phyloP scores from a whole-genome alignment of 2,797 vertebrate species.

The Hemitrygon akajei region DNA sequence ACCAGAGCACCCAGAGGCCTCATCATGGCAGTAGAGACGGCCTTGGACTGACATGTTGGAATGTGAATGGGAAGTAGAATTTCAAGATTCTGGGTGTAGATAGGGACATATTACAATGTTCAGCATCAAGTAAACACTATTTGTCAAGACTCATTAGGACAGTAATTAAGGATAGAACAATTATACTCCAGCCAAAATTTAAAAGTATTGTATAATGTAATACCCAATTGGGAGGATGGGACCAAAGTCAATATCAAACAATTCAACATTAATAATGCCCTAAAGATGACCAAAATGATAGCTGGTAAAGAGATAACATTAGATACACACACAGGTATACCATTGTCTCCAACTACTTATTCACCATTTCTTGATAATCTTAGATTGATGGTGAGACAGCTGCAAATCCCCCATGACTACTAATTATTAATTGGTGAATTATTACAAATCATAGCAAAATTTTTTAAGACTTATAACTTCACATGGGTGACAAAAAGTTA shows the following conservation, averaged over 20 bases:
- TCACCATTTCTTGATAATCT: neutral
- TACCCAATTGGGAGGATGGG: neutral
- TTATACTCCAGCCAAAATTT: neutral
- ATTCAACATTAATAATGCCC: neutral
- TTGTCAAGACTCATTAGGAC: neutral
- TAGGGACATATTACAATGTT: neutral
- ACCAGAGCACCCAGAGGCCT: too few species aligned
- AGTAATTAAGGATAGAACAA: neutral
- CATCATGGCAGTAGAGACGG: too few species aligned
- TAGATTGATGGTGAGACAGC: neutral
- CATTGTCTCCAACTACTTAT: neutral
- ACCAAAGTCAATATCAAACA: neutral
- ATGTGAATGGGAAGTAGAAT: too few species aligned
- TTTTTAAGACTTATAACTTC: neutral
- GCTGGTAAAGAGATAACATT: neutral
- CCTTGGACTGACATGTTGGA: too few species aligned
- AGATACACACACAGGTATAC: neutral
- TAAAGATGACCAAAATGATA: neutral
- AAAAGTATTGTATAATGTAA: neutral
- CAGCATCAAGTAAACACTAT: neutral
- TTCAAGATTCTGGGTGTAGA: neutral
- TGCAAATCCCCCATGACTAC: neutral
- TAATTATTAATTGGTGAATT: neutral
- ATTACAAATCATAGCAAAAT: neutral
- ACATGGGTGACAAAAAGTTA: neutral